Evolutionary conservation across 2,797 vertebrate genomes (phyloP), one percentile per base, ranked within the genome.

Genomic region (Chrysolophus pictus): DNA sequence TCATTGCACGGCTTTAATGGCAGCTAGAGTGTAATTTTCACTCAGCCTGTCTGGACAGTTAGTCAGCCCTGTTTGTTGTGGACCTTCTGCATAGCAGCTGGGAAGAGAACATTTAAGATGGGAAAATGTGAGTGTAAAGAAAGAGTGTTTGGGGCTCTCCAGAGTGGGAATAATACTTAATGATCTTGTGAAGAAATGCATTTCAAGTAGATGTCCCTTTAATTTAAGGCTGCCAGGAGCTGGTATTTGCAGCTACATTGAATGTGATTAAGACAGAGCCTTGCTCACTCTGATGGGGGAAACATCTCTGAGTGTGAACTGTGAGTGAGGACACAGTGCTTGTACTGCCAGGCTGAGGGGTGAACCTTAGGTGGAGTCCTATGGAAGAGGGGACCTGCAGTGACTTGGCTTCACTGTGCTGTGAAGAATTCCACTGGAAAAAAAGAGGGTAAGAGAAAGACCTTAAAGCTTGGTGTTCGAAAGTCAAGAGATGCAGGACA

Each of bases 261-360:
- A n/a, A 18, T 39, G 59, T 23, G 70, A 79, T 76, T 78, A 79
- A 88, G 33, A 80, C 0, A 0, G 65, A 15, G 39, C 46, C 65
- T 72, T 75, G 47, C 88, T 87, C 55, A 16, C 33, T 73, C 14
- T 0, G 0, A 46, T 26, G 12, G 29, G 21, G 41, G 55, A 77
- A 68, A 24, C 29, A 41, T 31, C 70, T 85, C 78, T 58, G 65
- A 65, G 19, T 37, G 10, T 46, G 47, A 84, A 83, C 75, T 58
- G 91, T 95, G 31, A 95, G 94, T 95, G 88, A 73, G 87, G 79
- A 35, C 26, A 11, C 33, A 76, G 70, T 56, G 37, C 24, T 83
- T 58, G 28, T 2, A 2, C 47, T 77, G 11, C 51, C 58, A 65
- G 84, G 55, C 49, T 79, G 55, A 90, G 55, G 49, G 76, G 55